These are phyloP conservation scores for Enteromius unitaeniatus DNA, from an alignment of 2,797 vertebrate species.

Conservation along the genomic window DNA sequence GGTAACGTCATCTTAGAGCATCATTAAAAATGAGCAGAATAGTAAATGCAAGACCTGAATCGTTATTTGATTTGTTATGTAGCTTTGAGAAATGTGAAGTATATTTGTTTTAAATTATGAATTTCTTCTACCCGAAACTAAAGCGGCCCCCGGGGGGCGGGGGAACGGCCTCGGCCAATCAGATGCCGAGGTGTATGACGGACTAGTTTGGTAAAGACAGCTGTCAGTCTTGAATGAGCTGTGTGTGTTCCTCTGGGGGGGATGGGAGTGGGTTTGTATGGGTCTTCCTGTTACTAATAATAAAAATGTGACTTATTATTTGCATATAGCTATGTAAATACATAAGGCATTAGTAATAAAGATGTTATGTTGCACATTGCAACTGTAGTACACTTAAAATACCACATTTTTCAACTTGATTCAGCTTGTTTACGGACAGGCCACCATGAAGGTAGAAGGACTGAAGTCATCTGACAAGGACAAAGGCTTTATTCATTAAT, in stretches of 20 bases:
- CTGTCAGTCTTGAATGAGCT: constrained; percentile 40
- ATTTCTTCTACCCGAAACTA: background rate
- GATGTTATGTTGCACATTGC: background rate
- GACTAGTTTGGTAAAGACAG: constrained; percentile 41
- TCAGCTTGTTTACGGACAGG: background rate
- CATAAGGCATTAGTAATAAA: background rate
- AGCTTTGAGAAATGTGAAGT: background rate
- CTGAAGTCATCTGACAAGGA: constrained; percentile 8
- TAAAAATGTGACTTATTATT: background rate
- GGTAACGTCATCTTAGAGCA: constrained; percentile 47
- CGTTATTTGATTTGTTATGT: background rate
- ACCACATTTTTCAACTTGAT: background rate
- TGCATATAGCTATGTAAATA: background rate
- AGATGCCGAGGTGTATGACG: constrained; percentile 3
- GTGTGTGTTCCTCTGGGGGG: constrained; percentile 23
- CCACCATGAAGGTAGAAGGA: constrained; percentile 1
- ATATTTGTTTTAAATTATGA: background rate
- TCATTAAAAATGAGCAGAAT: constrained; percentile 30
- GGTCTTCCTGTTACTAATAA: background rate
- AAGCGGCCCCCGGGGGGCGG: background rate
- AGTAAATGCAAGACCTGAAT: background rate
- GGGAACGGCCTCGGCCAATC: constrained; percentile 1
- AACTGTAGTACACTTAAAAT: background rate
- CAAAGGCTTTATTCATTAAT: constrained; percentile 19
- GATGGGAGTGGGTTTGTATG: background rate